A percentile compares a stretch with the other conserved stretches of the same genome.
Evolutionary conservation across 2,113 vertebrate species (phyloP).

Genomic region (Antechinus flavipes): DNA sequence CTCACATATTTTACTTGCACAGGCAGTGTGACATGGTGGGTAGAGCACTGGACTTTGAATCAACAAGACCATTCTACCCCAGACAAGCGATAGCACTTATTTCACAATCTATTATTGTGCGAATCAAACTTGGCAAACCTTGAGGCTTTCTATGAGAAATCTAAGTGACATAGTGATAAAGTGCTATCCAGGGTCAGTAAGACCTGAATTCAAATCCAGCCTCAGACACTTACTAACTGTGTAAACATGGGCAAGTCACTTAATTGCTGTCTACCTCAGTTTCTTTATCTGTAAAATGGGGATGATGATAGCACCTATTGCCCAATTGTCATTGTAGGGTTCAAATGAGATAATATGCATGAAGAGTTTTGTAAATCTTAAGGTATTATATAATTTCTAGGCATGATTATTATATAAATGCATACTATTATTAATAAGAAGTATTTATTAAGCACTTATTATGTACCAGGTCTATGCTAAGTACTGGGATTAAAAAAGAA

Average conservation of each 20-base stretch:
- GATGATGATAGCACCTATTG: neutral
- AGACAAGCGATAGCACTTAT: neutral
- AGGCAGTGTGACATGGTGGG: neutral
- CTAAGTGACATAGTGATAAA: neutral
- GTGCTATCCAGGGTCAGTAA: neutral
- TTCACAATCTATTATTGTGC: neutral
- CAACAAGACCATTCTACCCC: neutral
- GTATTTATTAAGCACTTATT: neutral
- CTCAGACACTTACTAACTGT: too few relatives aligned
- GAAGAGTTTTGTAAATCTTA: too few relatives aligned
- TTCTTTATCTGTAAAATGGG: neutral
- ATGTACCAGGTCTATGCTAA: neutral
- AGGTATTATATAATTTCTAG: neutral
- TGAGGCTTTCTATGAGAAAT: neutral
- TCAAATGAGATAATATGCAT: neutral
- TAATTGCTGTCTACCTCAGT: neutral
- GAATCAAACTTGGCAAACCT: neutral
- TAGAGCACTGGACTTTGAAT: neutral
- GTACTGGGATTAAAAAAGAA: neutral
- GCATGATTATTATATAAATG: neutral
- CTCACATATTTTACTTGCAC: neutral
- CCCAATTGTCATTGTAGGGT: neutral
- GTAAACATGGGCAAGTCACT: neutral
- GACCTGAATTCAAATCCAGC: neutral
- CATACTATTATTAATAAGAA: neutral